phyloP scores from a whole-genome alignment of 2,888 invertebrate species.

The Sarcophaga rosellei region DNA sequence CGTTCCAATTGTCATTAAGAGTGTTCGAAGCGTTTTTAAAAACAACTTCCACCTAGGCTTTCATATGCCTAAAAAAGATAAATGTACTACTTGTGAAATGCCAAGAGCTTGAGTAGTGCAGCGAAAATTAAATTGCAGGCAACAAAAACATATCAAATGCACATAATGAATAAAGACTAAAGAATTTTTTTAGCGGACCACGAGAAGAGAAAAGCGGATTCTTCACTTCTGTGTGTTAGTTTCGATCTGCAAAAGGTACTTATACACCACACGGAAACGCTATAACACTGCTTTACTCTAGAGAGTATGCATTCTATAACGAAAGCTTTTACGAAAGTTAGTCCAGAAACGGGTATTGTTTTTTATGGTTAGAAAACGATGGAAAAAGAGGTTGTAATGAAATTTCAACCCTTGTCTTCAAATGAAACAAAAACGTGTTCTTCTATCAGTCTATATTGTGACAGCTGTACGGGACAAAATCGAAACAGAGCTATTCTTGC shows the following conservation, averaged over 20 bases:
- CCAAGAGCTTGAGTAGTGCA: neutral
- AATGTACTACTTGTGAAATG: neutral
- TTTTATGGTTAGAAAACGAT: neutral
- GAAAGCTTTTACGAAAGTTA: neutral
- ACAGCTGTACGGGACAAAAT: too few relatives aligned
- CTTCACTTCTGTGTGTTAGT: neutral
- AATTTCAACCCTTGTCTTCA: too few relatives aligned
- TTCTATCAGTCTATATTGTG: too few relatives aligned
- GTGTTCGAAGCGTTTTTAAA: neutral
- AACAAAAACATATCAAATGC: too few relatives aligned
- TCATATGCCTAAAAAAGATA: too few relatives aligned
- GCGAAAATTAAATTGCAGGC: too few relatives aligned
- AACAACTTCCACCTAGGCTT: constrained; percentile 6
- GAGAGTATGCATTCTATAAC: neutral
- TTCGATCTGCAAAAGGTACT: constrained; percentile 6
- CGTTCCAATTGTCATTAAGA: too few relatives aligned
- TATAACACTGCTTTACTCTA: neutral
- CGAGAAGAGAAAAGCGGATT: neutral
- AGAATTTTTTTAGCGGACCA: neutral
- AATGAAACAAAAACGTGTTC: too few relatives aligned
- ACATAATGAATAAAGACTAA: too few relatives aligned
- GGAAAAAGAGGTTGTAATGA: constrained; percentile 17
- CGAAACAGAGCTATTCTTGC: too few relatives aligned
- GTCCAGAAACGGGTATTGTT: constrained; percentile 10
- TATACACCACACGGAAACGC: neutral